Conservation (phyloP, 1,140 invertebrate genomes). For the Caerostris extrusa region DNA sequence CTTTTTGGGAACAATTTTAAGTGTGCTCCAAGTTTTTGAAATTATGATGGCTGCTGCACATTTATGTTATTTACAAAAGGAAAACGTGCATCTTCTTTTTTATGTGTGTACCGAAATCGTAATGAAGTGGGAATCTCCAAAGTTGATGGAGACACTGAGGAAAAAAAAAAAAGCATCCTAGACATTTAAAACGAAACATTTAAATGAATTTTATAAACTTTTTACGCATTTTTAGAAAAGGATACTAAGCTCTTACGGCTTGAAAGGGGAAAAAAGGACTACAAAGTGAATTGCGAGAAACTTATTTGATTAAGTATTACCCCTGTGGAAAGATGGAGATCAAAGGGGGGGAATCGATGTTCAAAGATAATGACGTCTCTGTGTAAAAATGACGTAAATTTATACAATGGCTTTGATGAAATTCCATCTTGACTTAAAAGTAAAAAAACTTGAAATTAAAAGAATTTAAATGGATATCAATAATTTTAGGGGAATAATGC, state of each 20-base stretch:
- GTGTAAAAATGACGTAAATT: background rate
- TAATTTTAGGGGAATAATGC: too few relatives aligned
- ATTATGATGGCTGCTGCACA: background rate
- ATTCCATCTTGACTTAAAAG: too few relatives aligned
- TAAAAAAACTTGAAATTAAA: too few relatives aligned
- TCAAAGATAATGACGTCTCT: background rate
- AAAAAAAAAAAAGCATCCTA: background rate
- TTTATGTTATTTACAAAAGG: background rate
- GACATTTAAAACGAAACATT: background rate
- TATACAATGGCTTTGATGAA: background rate
- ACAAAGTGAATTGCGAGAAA: background rate
- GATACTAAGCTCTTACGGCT: background rate
- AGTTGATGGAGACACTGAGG: background rate
- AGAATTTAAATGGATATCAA: too few relatives aligned
- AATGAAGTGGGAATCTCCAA: background rate
- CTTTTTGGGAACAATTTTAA: too few relatives aligned
- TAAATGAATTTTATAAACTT: background rate
- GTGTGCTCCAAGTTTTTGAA: too few relatives aligned
- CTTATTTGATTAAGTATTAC: conserved; percentile 31
- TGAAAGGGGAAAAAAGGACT: background rate
- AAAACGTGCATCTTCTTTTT: background rate
- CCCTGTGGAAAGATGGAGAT: background rate
- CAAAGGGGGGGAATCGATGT: background rate
- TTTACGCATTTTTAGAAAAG: background rate
- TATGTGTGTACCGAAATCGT: background rate